phyloP scores from a whole-genome alignment of 2,797 vertebrate species.

The Cyclura pinguis region DNA sequence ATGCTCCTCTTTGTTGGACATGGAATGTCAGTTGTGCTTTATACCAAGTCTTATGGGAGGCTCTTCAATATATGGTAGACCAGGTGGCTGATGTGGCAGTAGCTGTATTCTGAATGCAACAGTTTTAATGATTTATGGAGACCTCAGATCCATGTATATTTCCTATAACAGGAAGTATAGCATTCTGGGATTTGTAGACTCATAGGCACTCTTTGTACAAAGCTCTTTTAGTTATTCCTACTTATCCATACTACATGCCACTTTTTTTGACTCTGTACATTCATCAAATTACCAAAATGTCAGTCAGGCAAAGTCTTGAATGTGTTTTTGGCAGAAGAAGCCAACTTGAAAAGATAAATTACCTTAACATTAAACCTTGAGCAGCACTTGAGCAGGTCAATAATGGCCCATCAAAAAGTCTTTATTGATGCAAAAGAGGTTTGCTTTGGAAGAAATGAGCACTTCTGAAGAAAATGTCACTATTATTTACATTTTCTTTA shows the following conservation, averaged over 20 bases:
- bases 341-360: constrained; percentile 60
- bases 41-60: neutral
- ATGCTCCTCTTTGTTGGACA: neutral
- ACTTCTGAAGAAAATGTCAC: constrained; percentile 22
- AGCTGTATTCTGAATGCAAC: no score
- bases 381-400: constrained; percentile 27
- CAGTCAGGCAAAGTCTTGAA: constrained; percentile 34
- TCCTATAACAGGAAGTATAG: neutral
- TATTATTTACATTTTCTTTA: constrained; percentile 24
- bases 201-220: neutral
- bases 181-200: neutral
- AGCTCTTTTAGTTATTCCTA: constrained; percentile 28
- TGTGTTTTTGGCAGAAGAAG: constrained; percentile 45
- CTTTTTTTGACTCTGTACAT: constrained; percentile 30
- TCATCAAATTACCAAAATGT: constrained; percentile 41
- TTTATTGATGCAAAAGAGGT: constrained; percentile 39
- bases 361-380: constrained; percentile 52
- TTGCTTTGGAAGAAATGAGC: constrained; percentile 27
- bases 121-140: neutral
- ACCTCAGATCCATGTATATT: accelerated
- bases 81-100: neutral
- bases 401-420: constrained; percentile 39
- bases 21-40: neutral
- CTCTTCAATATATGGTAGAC: neutral
- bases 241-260: constrained; percentile 26